Evolutionary conservation across 2,797 vertebrate genomes (phyloP).

Genomic region (Botia kubotai): DNA sequence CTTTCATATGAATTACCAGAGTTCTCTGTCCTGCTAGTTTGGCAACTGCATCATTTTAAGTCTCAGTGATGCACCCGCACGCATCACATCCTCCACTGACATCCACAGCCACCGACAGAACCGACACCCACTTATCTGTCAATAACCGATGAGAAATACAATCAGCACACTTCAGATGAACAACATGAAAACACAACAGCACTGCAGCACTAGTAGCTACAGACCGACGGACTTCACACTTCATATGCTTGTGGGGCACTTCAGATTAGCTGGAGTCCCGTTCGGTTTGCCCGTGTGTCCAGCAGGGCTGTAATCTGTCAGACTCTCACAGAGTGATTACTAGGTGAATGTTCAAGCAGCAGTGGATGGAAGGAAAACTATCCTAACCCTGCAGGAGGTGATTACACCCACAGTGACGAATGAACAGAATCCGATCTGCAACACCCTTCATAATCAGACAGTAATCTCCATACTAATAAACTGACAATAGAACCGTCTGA

Average conservation of each 20-base stretch:
- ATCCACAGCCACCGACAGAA: constrained; percentile 29
- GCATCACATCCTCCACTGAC: constrained; percentile 10
- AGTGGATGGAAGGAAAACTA: constrained; percentile 12
- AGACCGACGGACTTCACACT: constrained; percentile 62
- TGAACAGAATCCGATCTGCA: not conserved
- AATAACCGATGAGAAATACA: constrained; percentile 65
- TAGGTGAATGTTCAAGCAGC: constrained; percentile 20
- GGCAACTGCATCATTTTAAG: constrained; percentile 10
- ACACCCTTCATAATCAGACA: not conserved
- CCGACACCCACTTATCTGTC: constrained; percentile 49
- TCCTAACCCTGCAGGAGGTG: constrained; percentile 2
- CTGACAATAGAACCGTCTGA: too few relatives aligned
- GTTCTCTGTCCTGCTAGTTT: constrained; percentile 30
- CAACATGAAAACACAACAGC: constrained; percentile 43
- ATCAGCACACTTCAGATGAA: constrained; percentile 62
- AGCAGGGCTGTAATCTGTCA: constrained; percentile 63
- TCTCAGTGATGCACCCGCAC: not conserved
- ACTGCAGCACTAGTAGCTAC: constrained; percentile 43
- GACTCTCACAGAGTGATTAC: constrained; percentile 23
- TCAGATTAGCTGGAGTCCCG: constrained; percentile 59
- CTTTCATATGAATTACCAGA: constrained; percentile 22
- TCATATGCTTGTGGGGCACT: constrained; percentile 46
- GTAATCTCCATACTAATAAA: constrained; percentile 1
- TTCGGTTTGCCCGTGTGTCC: constrained; percentile 43
- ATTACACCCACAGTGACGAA: not conserved